Evolutionary conservation across 2,797 vertebrate genomes (phyloP), one percentile per base, ranked within the genome.

Genomic region (Chaetodon trifasciatus): DNA sequence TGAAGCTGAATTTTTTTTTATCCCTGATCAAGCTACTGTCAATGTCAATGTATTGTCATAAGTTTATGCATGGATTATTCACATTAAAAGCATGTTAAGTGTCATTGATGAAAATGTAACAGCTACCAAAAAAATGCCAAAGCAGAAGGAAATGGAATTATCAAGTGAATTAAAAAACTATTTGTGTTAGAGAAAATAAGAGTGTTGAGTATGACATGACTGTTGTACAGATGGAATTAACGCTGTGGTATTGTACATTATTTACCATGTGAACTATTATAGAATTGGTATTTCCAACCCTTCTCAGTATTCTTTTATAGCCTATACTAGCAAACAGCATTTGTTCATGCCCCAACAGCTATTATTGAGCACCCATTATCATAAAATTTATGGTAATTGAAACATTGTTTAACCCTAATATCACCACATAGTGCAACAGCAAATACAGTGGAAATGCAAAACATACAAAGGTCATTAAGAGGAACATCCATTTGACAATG

Each of bases 341-440:
- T 35, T 50, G 32, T 65, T 69, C 8, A 4, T 70, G 37, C 21
- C 56, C 9, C 1, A 32, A 7, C 32, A 61, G 56, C 57, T 62
- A 23, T 21, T 39, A 40, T 64, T 35, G 9, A 46, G 19, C 47
- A 69, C 6, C 3, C 63, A 76, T 50, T 32, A 67, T 74, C 62
- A 70, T 32, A 77, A 74, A 62, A 74, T 24, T 1, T 44, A 76
- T 32, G 10, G 24, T 50, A 55, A 85, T 67, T 0, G 0, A 85
- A 77, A 78, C 53, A 73, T 37, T 62, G 39, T 58, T 66, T 21
- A 63, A 78, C 21, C 32, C 23, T 46, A 47, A 95, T 92, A 94
- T 93, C 89, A 94, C 93, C 73, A 91, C 95, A 97, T 95, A 97
- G 96, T 97, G 97, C 96, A 97, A 95, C 94, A 90, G 94, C 95